Percentiles rank a stretch among this genome's conserved stretches.
Evolutionary conservation across 2,888 invertebrate genomes (phyloP).

Genomic region (Xylocampa areola): DNA sequence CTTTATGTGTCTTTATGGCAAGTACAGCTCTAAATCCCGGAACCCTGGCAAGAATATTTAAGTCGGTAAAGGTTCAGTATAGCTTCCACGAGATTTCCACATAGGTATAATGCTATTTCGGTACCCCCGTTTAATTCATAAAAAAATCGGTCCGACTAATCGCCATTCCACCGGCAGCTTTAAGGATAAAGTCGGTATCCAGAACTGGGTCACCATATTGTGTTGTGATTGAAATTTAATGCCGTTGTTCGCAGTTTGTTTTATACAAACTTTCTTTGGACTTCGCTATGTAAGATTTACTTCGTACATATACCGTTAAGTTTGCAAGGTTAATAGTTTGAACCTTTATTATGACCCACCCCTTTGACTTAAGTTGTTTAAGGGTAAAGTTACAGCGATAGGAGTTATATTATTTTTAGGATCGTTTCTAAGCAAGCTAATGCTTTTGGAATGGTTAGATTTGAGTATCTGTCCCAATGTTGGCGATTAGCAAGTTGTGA

Average conservation of each 20-base stretch:
- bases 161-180: slow-evolving; percentile 44
- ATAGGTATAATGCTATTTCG: no score
- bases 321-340: slow-evolving; percentile 45
- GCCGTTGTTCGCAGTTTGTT: slow-evolving; percentile 69
- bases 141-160: slow-evolving; percentile 33
- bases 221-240: slow-evolving; percentile 80
- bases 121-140: not conserved
- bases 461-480: no score
- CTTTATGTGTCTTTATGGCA: no score
- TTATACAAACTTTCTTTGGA: slow-evolving; percentile 65
- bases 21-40: no score
- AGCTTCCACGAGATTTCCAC: no score
- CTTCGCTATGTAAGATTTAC: slow-evolving; percentile 47
- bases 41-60: no score
- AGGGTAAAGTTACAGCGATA: slow-evolving; percentile 17
- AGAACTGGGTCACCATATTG: slow-evolving; percentile 71
- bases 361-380: slow-evolving; percentile 12
- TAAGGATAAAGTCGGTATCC: slow-evolving; percentile 60
- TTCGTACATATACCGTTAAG: slow-evolving; percentile 26
- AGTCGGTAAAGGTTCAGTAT: no score
- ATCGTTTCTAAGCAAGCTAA: not conserved
- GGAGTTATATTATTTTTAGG: slow-evolving; percentile 8
- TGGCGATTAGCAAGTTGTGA: no score
- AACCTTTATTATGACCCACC: slow-evolving; percentile 12
- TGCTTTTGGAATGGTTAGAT: not conserved